These are phyloP conservation scores for Thalpophila matura DNA, from an alignment of 2,888 invertebrate genomes.

Conservation along the genomic window DNA sequence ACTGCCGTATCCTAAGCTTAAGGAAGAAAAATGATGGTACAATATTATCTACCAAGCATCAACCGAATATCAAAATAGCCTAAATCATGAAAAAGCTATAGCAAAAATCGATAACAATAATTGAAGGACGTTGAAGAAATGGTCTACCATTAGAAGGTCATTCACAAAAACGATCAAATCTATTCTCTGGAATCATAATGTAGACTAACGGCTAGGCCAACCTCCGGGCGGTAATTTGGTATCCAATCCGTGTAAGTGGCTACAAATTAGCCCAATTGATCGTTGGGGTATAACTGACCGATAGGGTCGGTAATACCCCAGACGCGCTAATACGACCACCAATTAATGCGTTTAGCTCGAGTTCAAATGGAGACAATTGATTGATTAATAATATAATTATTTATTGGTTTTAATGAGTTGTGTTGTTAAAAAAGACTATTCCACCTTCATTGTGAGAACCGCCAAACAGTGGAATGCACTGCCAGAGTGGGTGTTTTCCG, in stretches of 20 bases:
- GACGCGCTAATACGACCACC: slow-evolving; percentile 39
- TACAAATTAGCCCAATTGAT: slow-evolving; percentile 60
- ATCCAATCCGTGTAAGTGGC: slow-evolving; percentile 61
- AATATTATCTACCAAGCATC: too few species aligned
- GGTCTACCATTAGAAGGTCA: slow-evolving; percentile 24
- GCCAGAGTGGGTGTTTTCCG: too few species aligned
- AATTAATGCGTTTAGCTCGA: slow-evolving; percentile 34
- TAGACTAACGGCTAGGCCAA: slow-evolving; percentile 32
- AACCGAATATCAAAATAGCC: too few species aligned
- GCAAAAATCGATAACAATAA: slow-evolving; percentile 12
- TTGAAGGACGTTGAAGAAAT: slow-evolving; percentile 8
- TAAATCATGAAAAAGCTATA: background rate
- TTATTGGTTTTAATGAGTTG: too few species aligned
- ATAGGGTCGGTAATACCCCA: slow-evolving; percentile 31
- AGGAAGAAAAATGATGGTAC: too few species aligned
- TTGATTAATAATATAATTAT: slow-evolving; percentile 16
- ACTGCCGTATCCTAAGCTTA: too few species aligned
- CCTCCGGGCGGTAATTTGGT: slow-evolving; percentile 50
- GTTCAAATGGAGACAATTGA: slow-evolving; percentile 10
- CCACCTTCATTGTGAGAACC: too few species aligned
- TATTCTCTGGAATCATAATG: slow-evolving; percentile 41
- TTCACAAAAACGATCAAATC: slow-evolving; percentile 35
- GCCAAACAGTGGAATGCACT: too few species aligned
- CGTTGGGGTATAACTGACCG: slow-evolving; percentile 32
- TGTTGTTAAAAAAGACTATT: background rate